Percentiles rank a stretch among this genome's conserved stretches.
Evolutionary conservation across 2,797 vertebrate species (phyloP).

Genomic region (Ataeniobius toweri): DNA sequence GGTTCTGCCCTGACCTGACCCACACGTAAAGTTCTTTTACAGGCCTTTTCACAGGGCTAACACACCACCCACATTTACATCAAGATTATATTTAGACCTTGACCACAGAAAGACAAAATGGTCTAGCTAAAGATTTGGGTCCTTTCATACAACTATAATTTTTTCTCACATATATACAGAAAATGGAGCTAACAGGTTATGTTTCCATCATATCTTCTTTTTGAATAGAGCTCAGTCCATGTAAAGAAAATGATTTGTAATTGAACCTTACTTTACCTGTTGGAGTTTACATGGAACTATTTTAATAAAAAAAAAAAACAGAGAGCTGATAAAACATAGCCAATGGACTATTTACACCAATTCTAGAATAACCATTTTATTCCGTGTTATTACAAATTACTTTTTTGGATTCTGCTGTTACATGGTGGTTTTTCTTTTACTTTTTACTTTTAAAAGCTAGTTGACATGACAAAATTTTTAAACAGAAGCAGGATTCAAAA

Average conservation of each 20-base stretch:
- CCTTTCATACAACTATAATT: not conserved
- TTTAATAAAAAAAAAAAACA: too few species aligned
- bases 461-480: not conserved
- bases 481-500: not conserved
- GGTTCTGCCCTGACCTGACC: constrained; percentile 28
- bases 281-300: not conserved
- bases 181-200: not conserved
- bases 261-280: not conserved
- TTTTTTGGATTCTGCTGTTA: not conserved
- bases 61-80: constrained; percentile 12
- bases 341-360: not conserved
- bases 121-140: not conserved
- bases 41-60: constrained; percentile 2
- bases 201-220: not conserved
- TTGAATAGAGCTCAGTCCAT: not conserved
- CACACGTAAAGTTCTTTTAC: constrained; percentile 2
- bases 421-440: not conserved
- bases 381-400: not conserved
- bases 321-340: not conserved
- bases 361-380: not conserved
- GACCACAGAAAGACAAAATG: not conserved
- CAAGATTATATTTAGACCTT: not conserved
- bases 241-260: not conserved
- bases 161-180: not conserved
- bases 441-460: not conserved